Evolutionary conservation across 1,140 invertebrate genomes (phyloP), one percentile per base, ranked within the genome.

Genomic region (Eriosoma lanigerum): DNA sequence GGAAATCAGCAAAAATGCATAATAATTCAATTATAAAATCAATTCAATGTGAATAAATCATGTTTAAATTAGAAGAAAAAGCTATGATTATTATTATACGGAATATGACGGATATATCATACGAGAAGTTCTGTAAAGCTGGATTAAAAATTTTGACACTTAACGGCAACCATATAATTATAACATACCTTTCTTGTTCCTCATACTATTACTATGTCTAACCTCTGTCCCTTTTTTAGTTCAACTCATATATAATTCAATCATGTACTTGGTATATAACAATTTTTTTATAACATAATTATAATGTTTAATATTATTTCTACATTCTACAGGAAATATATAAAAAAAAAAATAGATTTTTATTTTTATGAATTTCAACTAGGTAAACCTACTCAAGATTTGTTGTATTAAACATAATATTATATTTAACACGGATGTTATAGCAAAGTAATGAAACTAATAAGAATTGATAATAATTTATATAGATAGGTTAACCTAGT

Each of bases 11-110:
- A n/a, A n/a, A n/a, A n/a, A n/a, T n/a, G n/a, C n/a, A n/a, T n/a
- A n/a, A n/a, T n/a, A 38, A 66, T 29, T 29, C 12, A n/a, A 52
- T 72, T 72, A 72, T 52, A 72, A 50, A 52, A 29, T 50, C 68
- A 52, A 72, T 68, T 68, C 24, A 68, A 52, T 54, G 10, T 54
- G 15, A 54, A 54, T n/a, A n/a, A 1, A 54, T 48, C 9, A 48
- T 48, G 10, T 68, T 68, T 24, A 68, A 68, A 68, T 68, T 1
- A 54, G 19, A 72, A 72, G 21, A 52, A 52, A 13, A 72, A 19
- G n/a, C 15, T 12, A 66, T n/a, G n/a, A n/a, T n/a, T n/a, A n/a
- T n/a, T 21, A 6, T 44, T 1, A n/a, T n/a, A 15, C 38, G n/a
- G 26, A 19, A n/a, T 32, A 64, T 19, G 32, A 1, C 26, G 26